Conservation (phyloP, 2,797 vertebrate species). For the Smutsia temminckii region DNA sequence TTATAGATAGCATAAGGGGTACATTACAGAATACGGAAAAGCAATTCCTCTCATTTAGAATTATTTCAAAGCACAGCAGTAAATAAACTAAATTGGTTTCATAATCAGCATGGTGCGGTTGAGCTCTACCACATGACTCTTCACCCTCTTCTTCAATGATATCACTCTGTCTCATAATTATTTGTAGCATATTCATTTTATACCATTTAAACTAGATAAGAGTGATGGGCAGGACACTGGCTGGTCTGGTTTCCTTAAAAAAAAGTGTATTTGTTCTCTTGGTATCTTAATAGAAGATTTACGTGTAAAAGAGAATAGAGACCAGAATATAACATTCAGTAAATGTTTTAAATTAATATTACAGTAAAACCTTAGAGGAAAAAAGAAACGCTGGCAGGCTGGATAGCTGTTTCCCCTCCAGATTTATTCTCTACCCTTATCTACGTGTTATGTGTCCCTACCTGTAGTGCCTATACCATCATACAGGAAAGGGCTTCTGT, state of each 20-base stretch:
- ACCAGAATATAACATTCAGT: background rate
- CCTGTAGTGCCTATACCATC: background rate
- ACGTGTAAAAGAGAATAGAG: background rate
- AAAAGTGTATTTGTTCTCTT: background rate
- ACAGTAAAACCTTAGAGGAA: background rate
- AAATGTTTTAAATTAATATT: constrained; percentile 23
- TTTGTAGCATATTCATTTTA: background rate
- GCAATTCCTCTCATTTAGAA: background rate
- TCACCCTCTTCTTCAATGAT: background rate
- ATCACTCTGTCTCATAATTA: background rate
- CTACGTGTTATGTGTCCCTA: background rate
- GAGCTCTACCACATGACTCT: background rate
- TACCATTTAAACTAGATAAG: background rate
- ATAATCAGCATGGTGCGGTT: background rate
- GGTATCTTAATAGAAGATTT: background rate
- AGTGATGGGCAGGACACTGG: background rate
- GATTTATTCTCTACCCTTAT: background rate
- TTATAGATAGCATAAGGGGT: background rate
- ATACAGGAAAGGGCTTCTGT: background rate
- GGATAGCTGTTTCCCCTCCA: background rate
- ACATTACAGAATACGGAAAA: background rate
- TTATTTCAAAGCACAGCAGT: background rate
- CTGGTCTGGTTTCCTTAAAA: background rate
- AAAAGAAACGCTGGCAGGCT: background rate
- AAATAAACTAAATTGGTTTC: background rate